A percentile compares a stretch with the other conserved stretches of the same genome.
Conservation (phyloP, 2,888 invertebrate species). For the Colletes collaris region DNA sequence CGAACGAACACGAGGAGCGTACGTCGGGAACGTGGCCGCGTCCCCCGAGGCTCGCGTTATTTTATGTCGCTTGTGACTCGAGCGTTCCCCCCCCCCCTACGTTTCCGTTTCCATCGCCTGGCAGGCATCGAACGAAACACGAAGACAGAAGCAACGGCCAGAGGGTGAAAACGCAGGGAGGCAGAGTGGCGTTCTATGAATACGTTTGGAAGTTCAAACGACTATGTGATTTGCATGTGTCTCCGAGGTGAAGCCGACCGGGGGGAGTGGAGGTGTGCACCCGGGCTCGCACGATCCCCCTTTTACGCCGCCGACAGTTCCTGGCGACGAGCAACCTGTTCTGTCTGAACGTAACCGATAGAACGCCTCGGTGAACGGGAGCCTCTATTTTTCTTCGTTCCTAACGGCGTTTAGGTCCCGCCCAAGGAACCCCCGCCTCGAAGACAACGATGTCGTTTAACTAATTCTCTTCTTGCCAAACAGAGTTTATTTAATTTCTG, state of each 20-base stretch:
- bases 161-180: slow-evolving; percentile 36
- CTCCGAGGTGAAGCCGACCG: slow-evolving; percentile 43
- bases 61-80: slow-evolving; percentile 71
- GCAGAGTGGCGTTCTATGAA: slow-evolving; percentile 69
- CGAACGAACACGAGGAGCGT: slow-evolving; percentile 42
- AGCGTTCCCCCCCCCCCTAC: slow-evolving; percentile 1
- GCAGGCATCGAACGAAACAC: slow-evolving; percentile 58
- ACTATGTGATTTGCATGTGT: slow-evolving; percentile 72
- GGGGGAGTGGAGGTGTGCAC: slow-evolving; percentile 1
- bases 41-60: slow-evolving; percentile 70
- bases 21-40: slow-evolving; percentile 42
- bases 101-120: slow-evolving; percentile 16
- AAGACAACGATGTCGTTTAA: no score
- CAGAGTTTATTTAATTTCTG: no score
- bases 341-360: slow-evolving; percentile 10
- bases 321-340: slow-evolving; percentile 12
- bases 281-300: neutral
- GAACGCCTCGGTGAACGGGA: neutral
- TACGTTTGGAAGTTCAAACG: slow-evolving; percentile 76
- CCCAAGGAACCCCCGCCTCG: no score
- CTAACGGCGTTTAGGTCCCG: no score
- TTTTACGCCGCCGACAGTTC: neutral
- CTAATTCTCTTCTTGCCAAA: no score
- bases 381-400: slow-evolving; percentile 3
- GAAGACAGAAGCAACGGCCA: slow-evolving; percentile 47